Evolutionary conservation across 2,113 vertebrate genomes (phyloP).

Genomic region (Bos indicus): DNA sequence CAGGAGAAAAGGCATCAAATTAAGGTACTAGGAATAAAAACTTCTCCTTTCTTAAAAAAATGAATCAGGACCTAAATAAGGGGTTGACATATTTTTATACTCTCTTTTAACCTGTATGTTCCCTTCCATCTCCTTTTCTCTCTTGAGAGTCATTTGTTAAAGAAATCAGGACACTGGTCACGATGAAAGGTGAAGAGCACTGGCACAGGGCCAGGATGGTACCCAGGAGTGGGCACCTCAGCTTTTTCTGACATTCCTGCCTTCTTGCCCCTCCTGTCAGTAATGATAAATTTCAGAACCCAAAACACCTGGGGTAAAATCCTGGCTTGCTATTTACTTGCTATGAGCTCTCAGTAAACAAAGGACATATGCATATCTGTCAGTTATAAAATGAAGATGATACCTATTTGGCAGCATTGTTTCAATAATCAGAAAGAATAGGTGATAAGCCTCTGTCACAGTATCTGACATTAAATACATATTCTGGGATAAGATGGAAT

Average conservation of each 20-base stretch:
- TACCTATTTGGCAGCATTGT: neutral
- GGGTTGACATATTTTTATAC: neutral
- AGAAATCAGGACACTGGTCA: constrained; percentile 3
- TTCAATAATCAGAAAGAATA: constrained; percentile 18
- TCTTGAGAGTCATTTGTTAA: neutral
- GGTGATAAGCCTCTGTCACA: neutral
- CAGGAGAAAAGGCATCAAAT: neutral
- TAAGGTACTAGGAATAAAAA: neutral
- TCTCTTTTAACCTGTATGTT: neutral
- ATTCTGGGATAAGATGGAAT: neutral
- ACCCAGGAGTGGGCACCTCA: neutral
- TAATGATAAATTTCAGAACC: neutral
- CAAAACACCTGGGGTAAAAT: neutral
- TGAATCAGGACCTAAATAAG: constrained; percentile 1
- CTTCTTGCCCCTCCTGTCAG: neutral
- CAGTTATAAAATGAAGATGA: constrained; percentile 11
- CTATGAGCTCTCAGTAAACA: constrained; percentile 6
- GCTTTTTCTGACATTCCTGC: neutral
- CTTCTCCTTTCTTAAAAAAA: neutral
- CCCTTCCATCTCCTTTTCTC: neutral
- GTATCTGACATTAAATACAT: neutral
- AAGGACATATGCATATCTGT: neutral
- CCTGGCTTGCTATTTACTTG: neutral
- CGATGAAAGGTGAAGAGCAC: neutral
- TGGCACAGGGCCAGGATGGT: neutral